These are phyloP conservation scores for Machimus atricapillus DNA, from an alignment of 2,888 invertebrate species.

Conservation along the genomic window DNA sequence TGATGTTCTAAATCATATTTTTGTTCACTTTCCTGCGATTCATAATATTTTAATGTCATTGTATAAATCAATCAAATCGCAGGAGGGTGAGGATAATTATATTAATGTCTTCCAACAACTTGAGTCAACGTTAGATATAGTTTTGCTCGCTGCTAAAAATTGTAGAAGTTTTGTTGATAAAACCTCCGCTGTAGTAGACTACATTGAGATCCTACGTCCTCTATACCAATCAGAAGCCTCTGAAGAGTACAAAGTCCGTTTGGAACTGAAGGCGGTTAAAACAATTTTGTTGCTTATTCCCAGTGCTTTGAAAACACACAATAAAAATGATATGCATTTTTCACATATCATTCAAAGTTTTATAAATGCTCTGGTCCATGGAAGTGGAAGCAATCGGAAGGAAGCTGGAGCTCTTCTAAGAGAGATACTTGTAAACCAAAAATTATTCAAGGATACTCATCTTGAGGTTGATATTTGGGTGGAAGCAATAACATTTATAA, in stretches of 20 bases:
- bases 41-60: conserved; percentile 57
- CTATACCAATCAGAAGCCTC: conserved; percentile 51
- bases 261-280: conserved; percentile 60
- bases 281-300: conserved; percentile 61
- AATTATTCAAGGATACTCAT: conserved; percentile 69
- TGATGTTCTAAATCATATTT: conserved; percentile 59
- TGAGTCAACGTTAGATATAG: conserved; percentile 57
- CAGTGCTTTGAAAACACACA: conserved; percentile 63
- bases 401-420: conserved; percentile 67
- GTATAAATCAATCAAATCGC: conserved; percentile 51
- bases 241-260: conserved; percentile 50
- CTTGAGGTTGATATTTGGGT: conserved; percentile 74
- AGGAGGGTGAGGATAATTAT: background rate
- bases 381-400: conserved; percentile 54
- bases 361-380: conserved; percentile 64
- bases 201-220: conserved; percentile 58
- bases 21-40: conserved; percentile 58
- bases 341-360: conserved; percentile 67
- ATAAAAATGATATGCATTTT: conserved; percentile 63
- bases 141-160: conserved; percentile 57
- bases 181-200: conserved; percentile 58
- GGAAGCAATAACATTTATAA: conserved; percentile 59
- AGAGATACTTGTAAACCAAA: conserved; percentile 69
- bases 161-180: conserved; percentile 59
- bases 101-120: conserved; percentile 58